phyloP scores from a whole-genome alignment of 2,888 invertebrate species.

The Epinotia ramella region DNA sequence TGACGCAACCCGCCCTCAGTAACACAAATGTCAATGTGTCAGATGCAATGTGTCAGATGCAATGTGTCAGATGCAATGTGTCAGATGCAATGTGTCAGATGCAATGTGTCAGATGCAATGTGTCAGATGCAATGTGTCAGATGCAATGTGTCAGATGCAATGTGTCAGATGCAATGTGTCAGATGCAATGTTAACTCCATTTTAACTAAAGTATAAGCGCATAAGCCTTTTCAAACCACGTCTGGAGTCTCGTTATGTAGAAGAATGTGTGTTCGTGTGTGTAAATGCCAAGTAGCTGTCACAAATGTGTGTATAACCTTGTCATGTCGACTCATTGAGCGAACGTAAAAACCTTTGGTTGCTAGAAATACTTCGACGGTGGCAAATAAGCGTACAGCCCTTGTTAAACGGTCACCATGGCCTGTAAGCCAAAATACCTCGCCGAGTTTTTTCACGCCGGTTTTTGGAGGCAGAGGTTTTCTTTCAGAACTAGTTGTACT shows the following conservation, averaged over 20 bases:
- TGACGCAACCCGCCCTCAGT: no score
- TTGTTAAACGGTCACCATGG: neutral
- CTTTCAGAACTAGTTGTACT: no score
- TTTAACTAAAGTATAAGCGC: neutral
- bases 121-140: no score
- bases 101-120: no score
- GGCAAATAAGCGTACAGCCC: no score
- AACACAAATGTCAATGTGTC: neutral
- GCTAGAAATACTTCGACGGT: neutral
- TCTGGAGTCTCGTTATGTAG: constrained; percentile 16
- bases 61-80: neutral
- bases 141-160: neutral
- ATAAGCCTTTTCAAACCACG: constrained; percentile 6
- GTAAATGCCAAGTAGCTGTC: constrained; percentile 31
- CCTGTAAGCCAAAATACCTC: neutral
- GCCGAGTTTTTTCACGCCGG: no score
- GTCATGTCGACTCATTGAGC: neutral
- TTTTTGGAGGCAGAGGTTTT: no score
- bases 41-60: no score
- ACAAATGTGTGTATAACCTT: constrained; percentile 33
- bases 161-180: no score
- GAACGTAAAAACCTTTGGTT: neutral
- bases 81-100: neutral
- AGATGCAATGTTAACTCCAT: neutral
- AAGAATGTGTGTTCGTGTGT: constrained; percentile 30